Evolutionary conservation across 2,888 invertebrate genomes (phyloP).

Genomic region (Drosophila pegasa): DNA sequence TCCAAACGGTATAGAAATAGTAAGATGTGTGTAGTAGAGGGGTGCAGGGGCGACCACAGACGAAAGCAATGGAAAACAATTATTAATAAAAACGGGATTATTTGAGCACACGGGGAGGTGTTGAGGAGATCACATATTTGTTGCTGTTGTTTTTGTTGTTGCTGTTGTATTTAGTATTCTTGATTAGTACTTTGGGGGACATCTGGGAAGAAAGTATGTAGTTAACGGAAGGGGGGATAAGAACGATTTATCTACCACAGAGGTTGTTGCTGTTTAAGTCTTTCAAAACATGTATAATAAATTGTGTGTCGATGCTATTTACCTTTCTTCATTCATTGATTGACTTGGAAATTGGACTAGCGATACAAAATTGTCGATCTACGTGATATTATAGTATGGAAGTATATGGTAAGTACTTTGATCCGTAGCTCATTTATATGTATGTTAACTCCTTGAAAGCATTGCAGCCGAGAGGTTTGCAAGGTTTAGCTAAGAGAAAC

Average conservation of each 20-base stretch:
- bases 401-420: conserved; percentile 13
- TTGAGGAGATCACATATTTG: conserved; percentile 23
- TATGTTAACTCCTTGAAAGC: conserved; percentile 6
- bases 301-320: conserved; percentile 40
- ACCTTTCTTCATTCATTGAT: conserved; percentile 33
- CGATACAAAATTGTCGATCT: conserved; percentile 19
- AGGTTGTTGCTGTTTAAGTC: conserved; percentile 23
- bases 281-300: conserved; percentile 43
- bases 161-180: conserved; percentile 1
- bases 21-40: conserved; percentile 19
- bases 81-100: conserved; percentile 28
- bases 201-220: conserved; percentile 26
- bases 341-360: conserved; percentile 31
- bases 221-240: conserved; percentile 21
- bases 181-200: conserved; percentile 12
- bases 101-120: conserved; percentile 33
- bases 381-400: conserved; percentile 8
- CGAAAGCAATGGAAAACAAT: conserved; percentile 29
- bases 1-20: conserved; percentile 24
- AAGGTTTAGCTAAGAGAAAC: conserved; percentile 14
- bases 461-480: conserved; percentile 10
- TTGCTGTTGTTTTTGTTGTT: conserved; percentile 5
- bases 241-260: conserved; percentile 28
- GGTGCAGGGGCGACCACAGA: conserved; percentile 45
- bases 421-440: conserved; percentile 15